phyloP scores from a whole-genome alignment of 2,113 vertebrate genomes.

The Cinclus mexicanus region DNA sequence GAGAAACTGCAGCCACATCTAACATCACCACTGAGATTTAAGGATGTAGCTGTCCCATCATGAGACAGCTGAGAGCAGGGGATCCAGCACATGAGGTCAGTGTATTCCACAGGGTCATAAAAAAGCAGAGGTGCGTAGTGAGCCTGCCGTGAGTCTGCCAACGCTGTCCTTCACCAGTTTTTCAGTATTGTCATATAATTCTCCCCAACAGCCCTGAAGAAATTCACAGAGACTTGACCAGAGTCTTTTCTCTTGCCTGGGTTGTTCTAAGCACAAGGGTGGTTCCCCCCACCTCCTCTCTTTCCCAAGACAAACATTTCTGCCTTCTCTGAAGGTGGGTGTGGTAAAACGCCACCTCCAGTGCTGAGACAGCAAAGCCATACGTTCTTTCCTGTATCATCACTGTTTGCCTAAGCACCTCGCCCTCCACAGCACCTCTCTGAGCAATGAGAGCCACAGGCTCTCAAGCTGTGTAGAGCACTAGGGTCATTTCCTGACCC shows the following conservation, averaged over 20 bases:
- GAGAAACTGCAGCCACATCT: background rate
- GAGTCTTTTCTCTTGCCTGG: background rate
- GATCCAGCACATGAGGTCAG: background rate
- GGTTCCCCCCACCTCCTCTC: background rate
- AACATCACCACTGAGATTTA: background rate
- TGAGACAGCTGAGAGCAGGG: background rate
- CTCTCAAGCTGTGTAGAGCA: background rate
- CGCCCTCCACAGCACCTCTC: background rate
- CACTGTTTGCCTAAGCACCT: background rate
- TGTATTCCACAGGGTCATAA: background rate
- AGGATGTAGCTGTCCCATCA: background rate
- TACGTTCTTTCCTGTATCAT: background rate
- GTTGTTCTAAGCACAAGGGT: background rate
- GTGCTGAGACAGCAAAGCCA: conserved; percentile 26
- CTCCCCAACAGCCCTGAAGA: background rate
- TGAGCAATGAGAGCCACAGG: background rate
- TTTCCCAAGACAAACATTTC: conserved; percentile 25
- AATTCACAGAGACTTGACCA: background rate
- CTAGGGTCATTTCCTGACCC: background rate
- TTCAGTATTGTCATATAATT: background rate
- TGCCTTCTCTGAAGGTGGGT: background rate
- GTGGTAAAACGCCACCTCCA: conserved; percentile 20
- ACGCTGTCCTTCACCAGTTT: rapidly evolving
- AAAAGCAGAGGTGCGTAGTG: background rate
- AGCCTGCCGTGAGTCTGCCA: background rate